Conservation (phyloP, 2,888 invertebrate genomes). For the Lacanobia oleracea region DNA sequence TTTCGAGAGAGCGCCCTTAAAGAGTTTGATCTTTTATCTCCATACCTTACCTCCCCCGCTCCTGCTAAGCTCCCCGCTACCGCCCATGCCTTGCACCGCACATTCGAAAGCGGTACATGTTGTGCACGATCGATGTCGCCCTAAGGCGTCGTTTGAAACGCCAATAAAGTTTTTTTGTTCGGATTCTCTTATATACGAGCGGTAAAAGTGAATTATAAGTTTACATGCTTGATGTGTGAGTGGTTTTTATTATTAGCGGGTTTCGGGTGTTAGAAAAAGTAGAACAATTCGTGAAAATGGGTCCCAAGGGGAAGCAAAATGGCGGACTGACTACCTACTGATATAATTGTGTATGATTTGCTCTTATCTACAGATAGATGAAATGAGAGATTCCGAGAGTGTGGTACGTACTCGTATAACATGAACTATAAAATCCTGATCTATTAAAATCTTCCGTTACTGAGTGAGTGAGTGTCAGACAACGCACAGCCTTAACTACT, state of each 20-base stretch:
- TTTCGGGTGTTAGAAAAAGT: constrained; percentile 18
- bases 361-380: too few relatives aligned
- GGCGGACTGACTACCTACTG: background rate
- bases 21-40: too few relatives aligned
- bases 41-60: background rate
- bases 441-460: too few relatives aligned
- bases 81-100: constrained; percentile 13
- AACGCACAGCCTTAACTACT: too few relatives aligned
- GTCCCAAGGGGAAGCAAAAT: background rate
- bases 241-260: constrained; percentile 38
- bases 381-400: too few relatives aligned
- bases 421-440: too few relatives aligned
- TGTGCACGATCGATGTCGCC: constrained; percentile 86
- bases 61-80: constrained; percentile 25
- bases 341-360: too few relatives aligned
- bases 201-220: constrained; percentile 81
- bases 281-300: constrained; percentile 7
- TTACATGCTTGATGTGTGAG: constrained; percentile 56
- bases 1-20: too few relatives aligned
- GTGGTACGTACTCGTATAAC: too few relatives aligned
- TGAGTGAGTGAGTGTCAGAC: too few relatives aligned
- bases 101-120: constrained; percentile 71
- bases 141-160: constrained; percentile 86
- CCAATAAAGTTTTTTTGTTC: constrained; percentile 87
- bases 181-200: constrained; percentile 81